Evolutionary conservation across 2,797 vertebrate species (phyloP).

Genomic region (Enteromius mattozi): DNA sequence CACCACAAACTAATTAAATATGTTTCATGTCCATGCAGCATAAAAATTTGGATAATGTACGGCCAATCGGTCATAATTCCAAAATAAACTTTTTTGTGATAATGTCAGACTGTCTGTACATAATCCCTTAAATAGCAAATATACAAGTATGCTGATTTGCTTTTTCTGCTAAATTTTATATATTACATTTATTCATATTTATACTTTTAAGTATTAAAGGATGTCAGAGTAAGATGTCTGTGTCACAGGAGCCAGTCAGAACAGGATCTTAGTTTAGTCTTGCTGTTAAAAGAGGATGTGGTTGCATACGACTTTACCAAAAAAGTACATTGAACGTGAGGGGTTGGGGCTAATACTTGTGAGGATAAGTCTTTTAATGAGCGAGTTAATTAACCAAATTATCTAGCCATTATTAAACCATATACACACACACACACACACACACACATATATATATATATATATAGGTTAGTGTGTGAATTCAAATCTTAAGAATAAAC

Average conservation of each 20-base stretch:
- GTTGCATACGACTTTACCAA: constrained; percentile 40
- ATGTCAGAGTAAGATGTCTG: not conserved
- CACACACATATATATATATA: not conserved
- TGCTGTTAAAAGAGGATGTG: constrained; percentile 55
- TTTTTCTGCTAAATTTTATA: not conserved
- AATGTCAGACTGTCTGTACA: not conserved
- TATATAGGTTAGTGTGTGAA: not conserved
- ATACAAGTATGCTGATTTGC: not conserved
- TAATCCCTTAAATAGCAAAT: not conserved
- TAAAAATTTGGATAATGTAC: not conserved
- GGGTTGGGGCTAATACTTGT: not conserved
- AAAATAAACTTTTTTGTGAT: not conserved
- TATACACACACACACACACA: no score
- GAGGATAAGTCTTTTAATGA: not conserved
- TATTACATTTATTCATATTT: not conserved
- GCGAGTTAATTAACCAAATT: not conserved
- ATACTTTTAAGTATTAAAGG: not conserved
- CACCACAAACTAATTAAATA: not conserved
- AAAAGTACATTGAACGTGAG: constrained; percentile 28
- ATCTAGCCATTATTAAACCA: not conserved
- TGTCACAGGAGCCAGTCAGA: constrained; percentile 21
- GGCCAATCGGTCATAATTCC: not conserved
- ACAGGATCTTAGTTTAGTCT: constrained; percentile 42
- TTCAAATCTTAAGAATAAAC: not conserved
- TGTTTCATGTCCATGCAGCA: not conserved